Percentiles rank a stretch among this genome's conserved stretches.
Conservation (phyloP, 2,113 vertebrate species). For the Colaptes auratus region DNA sequence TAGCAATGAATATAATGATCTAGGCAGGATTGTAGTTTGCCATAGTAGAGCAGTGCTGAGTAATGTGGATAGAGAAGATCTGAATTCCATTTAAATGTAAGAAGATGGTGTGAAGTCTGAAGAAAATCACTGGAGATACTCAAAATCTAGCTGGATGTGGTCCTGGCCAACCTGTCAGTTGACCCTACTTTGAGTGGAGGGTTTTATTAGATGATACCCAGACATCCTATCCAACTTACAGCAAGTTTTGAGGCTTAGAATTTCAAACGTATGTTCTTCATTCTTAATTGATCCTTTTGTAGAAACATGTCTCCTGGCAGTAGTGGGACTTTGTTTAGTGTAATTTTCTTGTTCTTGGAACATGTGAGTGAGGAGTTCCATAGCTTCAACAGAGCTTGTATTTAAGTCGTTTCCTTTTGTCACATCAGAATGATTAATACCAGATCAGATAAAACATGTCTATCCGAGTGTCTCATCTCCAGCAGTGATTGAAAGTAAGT, state of each 20-base stretch:
- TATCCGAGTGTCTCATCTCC: not conserved
- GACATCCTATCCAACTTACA: not conserved
- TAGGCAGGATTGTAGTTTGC: not conserved
- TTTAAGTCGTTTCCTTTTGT: not conserved
- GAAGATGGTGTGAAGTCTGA: not conserved
- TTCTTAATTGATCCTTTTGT: not conserved
- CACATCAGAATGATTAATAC: not conserved
- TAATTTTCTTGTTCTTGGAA: not conserved
- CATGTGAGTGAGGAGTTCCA: not conserved
- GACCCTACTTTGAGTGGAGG: not conserved
- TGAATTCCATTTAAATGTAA: not conserved
- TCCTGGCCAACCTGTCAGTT: not conserved
- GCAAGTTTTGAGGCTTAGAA: not conserved
- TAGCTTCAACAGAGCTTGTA: not conserved
- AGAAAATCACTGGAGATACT: not conserved
- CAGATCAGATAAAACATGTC: not conserved
- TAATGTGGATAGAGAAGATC: not conserved
- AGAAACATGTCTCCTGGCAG: not conserved
- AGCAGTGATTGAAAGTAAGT: not conserved
- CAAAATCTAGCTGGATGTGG: not conserved
- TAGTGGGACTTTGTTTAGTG: not conserved
- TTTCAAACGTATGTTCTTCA: not conserved
- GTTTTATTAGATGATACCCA: not conserved
- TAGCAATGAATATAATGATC: not conserved
- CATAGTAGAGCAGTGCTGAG: not conserved